Base-by-base conservation (phyloP, 2,797 vertebrate species). In the Philypnodon macrostomus region DNA sequence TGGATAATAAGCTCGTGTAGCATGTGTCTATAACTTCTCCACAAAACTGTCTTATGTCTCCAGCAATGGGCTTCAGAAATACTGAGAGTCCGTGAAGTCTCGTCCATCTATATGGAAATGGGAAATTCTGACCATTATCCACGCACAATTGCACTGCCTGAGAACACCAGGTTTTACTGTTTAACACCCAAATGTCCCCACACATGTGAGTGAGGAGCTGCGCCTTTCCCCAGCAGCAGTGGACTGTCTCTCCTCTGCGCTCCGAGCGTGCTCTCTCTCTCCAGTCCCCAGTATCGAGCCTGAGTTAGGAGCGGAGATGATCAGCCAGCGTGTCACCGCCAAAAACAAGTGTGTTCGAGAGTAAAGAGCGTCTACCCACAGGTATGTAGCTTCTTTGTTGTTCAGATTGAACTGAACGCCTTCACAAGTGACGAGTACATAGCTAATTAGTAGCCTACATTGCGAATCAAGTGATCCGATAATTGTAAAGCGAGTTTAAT, bases 301-400 rank as follows among this genome's bases (percentile, higher is more conserved):
- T 78, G 80, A 87, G 76, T 85, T 83, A 76, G n/a, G 59, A 3
- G 67, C 46, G 47, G 55, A 63, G 52, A 58, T 39, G 47, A 66
- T 12, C 59, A 55, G 51, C 53, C 82, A 55, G 70, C 53, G 70
- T 72, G 58, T 58, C 73, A 74, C 68, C 60, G 80, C 74, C 80
- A 45, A 85, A 84, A 85, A 84, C 70, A 81, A 77, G 73, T 73
- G 77, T 71, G 70, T 66, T 47, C 17, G 50, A n/a, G n/a, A n/a
- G n/a, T n/a, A n/a, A n/a, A 63, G 70, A 83, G 53, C 75, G 38
- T 42, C 68, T 48, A 49, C 65, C 87, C 83, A 86, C 85, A 83
- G 58, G 79, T 67, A 67, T 49, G 27, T 60, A 69, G 30, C 59
- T 2, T 18, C 67, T 52, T 0, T 36, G 7, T 1, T 11, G 12